Percentiles rank a stretch among this genome's conserved stretches.
These are phyloP conservation scores for Dascillus cervinus DNA, from an alignment of 2,888 invertebrate species.

Conservation along the genomic window DNA sequence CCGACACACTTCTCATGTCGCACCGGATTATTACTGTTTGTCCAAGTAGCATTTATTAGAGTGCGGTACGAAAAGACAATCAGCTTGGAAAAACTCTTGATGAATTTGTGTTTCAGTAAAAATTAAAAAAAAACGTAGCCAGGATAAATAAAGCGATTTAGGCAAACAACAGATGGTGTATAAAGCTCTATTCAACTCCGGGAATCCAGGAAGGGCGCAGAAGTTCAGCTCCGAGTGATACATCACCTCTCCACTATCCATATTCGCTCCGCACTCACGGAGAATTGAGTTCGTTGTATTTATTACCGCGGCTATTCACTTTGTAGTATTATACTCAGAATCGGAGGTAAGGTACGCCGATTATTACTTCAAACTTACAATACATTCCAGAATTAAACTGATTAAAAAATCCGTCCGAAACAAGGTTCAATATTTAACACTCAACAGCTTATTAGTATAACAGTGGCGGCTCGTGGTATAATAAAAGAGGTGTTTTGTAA, in stretches of 20 bases:
- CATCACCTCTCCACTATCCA: conserved; percentile 26
- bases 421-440: too few relatives aligned
- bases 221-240: conserved; percentile 31
- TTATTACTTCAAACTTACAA: too few relatives aligned
- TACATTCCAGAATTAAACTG: too few relatives aligned
- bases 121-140: neutral
- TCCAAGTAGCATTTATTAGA: conserved; percentile 33
- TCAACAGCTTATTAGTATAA: too few relatives aligned
- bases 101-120: neutral
- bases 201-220: conserved; percentile 26
- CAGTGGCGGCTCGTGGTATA: too few relatives aligned
- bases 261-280: conserved; percentile 32
- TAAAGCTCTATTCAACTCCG: conserved; percentile 27
- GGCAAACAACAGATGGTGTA: conserved; percentile 34
- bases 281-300: conserved; percentile 38
- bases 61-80: conserved; percentile 9
- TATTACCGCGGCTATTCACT: conserved; percentile 34
- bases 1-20: conserved; percentile 38
- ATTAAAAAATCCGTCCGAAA: too few relatives aligned
- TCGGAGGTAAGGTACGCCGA: too few relatives aligned
- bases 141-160: conserved; percentile 25
- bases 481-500: too few relatives aligned
- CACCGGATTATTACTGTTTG: conserved; percentile 39
- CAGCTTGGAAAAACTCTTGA: neutral
- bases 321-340: conserved; percentile 31